Percentiles rank a stretch among this genome's conserved stretches.
Evolutionary conservation across 2,888 invertebrate species (phyloP).

Genomic region (Rhimphoctona megacephalus): DNA sequence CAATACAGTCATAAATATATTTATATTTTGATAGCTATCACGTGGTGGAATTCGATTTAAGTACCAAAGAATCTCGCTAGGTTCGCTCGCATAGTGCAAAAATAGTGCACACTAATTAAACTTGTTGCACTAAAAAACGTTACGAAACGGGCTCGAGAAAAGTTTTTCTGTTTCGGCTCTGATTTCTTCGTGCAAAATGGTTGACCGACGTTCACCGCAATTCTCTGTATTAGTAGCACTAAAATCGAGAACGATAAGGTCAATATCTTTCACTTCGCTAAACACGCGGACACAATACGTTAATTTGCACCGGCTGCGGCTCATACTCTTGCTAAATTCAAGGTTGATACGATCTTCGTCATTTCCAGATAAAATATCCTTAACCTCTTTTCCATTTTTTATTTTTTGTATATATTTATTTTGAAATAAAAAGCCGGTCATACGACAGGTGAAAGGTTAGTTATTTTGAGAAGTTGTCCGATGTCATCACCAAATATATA

Average conservation of each 20-base stretch:
- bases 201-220: background rate
- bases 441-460: slow-evolving; percentile 43
- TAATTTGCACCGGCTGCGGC: background rate
- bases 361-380: slow-evolving; percentile 28
- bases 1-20: background rate
- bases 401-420: background rate
- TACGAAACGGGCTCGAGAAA: background rate
- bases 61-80: background rate
- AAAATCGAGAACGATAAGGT: background rate
- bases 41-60: background rate
- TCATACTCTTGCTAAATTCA: slow-evolving; percentile 28
- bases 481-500: background rate
- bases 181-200: background rate
- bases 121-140: background rate
- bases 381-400: slow-evolving; percentile 33
- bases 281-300: background rate
- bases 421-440: slow-evolving; percentile 55
- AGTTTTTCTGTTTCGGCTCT: slow-evolving; percentile 6
- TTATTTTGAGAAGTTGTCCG: slow-evolving; percentile 1
- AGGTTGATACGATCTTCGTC: slow-evolving; percentile 49
- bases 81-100: background rate
- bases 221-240: background rate
- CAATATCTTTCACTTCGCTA: slow-evolving; percentile 16
- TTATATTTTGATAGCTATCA: background rate
- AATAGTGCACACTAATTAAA: background rate